Percentiles rank a stretch among this genome's conserved stretches.
Conservation (phyloP, 2,113 vertebrate species). For the Brachyistius frenatus region DNA sequence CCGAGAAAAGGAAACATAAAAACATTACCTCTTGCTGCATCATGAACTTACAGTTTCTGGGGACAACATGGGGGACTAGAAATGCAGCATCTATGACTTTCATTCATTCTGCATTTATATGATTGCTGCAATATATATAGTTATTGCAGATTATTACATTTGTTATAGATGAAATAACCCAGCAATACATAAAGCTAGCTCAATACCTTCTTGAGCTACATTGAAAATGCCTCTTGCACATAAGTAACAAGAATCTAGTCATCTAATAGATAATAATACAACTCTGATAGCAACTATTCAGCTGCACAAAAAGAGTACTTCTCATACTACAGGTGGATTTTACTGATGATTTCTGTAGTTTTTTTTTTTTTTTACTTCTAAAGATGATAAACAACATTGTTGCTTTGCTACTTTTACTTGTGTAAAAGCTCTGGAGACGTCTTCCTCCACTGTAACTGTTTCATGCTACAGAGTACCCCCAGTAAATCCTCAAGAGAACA, state of each 20-base stretch:
- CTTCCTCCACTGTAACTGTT: neutral
- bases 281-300: too few relatives aligned
- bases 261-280: too few relatives aligned
- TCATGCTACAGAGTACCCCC: neutral
- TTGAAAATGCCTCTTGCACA: too few relatives aligned
- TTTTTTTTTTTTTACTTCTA: too few relatives aligned
- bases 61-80: neutral
- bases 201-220: too few relatives aligned
- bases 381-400: too few relatives aligned
- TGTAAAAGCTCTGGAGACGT: neutral
- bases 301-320: too few relatives aligned
- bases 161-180: too few relatives aligned
- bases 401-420: too few relatives aligned
- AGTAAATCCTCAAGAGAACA: neutral
- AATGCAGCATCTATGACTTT: slow-evolving; percentile 7
- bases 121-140: neutral
- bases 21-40: too few relatives aligned
- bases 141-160: neutral
- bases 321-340: neutral
- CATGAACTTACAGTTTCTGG: neutral
- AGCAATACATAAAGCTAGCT: too few relatives aligned
- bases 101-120: neutral
- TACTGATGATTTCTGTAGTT: neutral
- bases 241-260: too few relatives aligned
- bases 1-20: neutral